Evolutionary conservation across 2,888 invertebrate species (phyloP).

Genomic region (Chalcis sispes): DNA sequence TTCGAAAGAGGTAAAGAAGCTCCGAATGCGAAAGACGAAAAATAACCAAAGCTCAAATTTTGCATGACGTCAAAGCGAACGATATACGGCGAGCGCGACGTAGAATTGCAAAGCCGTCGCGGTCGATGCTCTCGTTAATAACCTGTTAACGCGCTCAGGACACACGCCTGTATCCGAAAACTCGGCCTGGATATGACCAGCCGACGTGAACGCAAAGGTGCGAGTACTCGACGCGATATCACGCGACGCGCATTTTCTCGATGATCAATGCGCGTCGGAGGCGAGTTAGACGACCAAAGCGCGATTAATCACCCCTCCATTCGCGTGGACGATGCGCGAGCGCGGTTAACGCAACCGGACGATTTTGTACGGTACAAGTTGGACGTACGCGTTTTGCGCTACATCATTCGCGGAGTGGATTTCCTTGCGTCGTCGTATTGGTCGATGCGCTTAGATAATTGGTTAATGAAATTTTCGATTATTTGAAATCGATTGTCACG

Average conservation of each 20-base stretch:
- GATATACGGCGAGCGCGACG: background rate
- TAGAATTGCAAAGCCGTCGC: constrained; percentile 19
- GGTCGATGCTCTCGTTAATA: constrained; percentile 61
- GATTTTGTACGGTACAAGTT: too few relatives aligned
- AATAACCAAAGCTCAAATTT: background rate
- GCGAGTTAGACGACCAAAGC: background rate
- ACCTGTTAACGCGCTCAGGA: constrained; percentile 52
- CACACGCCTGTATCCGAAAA: constrained; percentile 22
- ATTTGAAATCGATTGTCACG: too few relatives aligned
- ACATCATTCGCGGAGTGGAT: too few relatives aligned
- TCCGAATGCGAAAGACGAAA: background rate
- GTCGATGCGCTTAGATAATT: too few relatives aligned
- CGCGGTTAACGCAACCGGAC: too few relatives aligned
- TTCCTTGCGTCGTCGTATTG: too few relatives aligned
- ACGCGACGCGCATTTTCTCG: background rate
- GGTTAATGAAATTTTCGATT: too few relatives aligned
- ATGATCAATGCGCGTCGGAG: too few relatives aligned
- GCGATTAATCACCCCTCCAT: constrained; percentile 34
- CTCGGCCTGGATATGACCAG: constrained; percentile 18
- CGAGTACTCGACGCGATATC: too few relatives aligned
- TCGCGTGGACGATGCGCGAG: background rate
- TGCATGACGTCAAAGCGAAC: too few relatives aligned
- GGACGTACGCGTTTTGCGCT: too few relatives aligned
- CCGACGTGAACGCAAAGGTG: too few relatives aligned
- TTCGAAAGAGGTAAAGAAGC: background rate